Conservation (phyloP, 1,140 invertebrate genomes). For the Propsilocerus akamusi region DNA sequence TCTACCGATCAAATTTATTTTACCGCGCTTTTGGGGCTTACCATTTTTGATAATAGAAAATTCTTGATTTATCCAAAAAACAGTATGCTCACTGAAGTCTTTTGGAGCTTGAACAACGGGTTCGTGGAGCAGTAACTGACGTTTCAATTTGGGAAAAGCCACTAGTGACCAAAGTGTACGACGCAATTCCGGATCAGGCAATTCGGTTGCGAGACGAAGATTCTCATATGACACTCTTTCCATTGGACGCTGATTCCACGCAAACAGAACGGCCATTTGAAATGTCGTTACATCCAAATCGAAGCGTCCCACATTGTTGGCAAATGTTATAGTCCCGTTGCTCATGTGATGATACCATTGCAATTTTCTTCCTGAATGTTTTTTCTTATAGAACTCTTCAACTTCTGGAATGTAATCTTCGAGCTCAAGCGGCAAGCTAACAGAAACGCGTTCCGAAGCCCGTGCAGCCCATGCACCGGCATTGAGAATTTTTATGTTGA, state of each 20-base stretch:
- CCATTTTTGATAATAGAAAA: conserved; percentile 85
- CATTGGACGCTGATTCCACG: conserved; percentile 88
- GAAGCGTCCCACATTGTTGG: conserved; percentile 81
- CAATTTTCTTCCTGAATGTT: conserved; percentile 93
- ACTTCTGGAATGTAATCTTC: conserved; percentile 98
- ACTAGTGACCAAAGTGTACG: conserved; percentile 94
- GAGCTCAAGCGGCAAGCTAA: conserved; percentile 88
- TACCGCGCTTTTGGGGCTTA: conserved; percentile 82
- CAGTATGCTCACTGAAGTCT: conserved; percentile 83
- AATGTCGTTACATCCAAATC: conserved; percentile 98
- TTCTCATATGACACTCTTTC: conserved; percentile 93
- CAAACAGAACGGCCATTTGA: conserved; percentile 99
- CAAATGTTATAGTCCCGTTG: conserved; percentile 94
- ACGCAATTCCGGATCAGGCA: conserved; percentile 88
- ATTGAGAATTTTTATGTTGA: conserved; percentile 91
- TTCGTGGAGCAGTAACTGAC: conserved; percentile 70
- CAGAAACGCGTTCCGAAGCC: conserved; percentile 81
- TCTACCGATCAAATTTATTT: conserved; percentile 86
- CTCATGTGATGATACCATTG: conserved; percentile 99
- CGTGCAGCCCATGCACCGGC: conserved; percentile 93
- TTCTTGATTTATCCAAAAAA: conserved; percentile 94
- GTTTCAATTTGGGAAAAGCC: conserved; percentile 91
- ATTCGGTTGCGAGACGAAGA: conserved; percentile 83
- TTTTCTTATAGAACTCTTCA: conserved; percentile 87
- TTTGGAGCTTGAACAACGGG: conserved; percentile 68